Conservation (phyloP, 2,113 vertebrate species). For the Anarhynchus alexandrinus region DNA sequence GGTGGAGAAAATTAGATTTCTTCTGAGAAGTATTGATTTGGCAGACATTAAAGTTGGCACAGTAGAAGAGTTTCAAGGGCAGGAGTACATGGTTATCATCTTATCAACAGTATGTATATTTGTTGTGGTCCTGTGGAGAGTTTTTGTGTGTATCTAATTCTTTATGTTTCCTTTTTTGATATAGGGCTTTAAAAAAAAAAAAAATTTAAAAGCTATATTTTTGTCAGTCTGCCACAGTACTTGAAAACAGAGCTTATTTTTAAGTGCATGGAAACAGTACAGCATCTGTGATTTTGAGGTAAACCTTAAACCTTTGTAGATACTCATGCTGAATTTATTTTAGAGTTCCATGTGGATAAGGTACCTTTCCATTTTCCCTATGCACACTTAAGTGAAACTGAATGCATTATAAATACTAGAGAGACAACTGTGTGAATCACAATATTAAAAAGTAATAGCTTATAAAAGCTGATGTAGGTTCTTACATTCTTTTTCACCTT, state of each 20-base stretch:
- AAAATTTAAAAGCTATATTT: background rate
- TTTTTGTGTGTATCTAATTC: background rate
- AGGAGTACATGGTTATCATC: slow-evolving; percentile 86
- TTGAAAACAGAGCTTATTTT: background rate
- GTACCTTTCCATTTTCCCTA: background rate
- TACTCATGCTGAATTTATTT: background rate
- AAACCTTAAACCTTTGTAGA: background rate
- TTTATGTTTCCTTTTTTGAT: background rate
- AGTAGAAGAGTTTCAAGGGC: slow-evolving; percentile 96
- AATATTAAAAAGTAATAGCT: background rate
- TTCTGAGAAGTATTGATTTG: slow-evolving; percentile 84
- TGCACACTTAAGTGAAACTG: background rate
- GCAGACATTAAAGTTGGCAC: slow-evolving; percentile 92
- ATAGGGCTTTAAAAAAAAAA: background rate
- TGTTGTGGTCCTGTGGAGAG: background rate
- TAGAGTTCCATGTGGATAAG: background rate
- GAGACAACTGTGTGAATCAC: background rate
- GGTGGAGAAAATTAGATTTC: slow-evolving; percentile 90
- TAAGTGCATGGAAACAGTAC: background rate
- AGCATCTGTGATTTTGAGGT: background rate
- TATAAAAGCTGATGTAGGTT: background rate
- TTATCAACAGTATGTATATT: slow-evolving; percentile 83
- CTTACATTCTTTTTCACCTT: background rate
- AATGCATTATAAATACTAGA: background rate
- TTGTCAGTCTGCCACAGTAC: background rate